Percentiles rank a stretch among this genome's conserved stretches.
Evolutionary conservation across 2,113 vertebrate genomes (phyloP).

Genomic region (Macquaria ambigua): DNA sequence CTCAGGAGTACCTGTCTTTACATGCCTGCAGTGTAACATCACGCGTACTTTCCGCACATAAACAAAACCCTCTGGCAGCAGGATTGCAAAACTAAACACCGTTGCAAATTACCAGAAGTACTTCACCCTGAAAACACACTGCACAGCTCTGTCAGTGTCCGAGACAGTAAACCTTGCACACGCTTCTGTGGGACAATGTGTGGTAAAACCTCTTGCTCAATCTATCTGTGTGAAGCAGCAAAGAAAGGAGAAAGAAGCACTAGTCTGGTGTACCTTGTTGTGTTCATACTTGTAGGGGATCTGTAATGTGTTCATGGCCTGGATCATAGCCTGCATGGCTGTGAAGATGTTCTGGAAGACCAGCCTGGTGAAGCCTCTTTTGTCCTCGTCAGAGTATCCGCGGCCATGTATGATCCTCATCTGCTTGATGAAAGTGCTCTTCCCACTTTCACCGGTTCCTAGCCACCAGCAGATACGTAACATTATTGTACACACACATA

Average conservation of each 20-base stretch:
- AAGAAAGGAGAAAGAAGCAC: not conserved
- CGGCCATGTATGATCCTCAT: slow-evolving; percentile 91
- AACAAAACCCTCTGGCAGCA: slow-evolving; percentile 45
- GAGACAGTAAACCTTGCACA: slow-evolving; percentile 19
- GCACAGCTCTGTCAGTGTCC: slow-evolving; percentile 5
- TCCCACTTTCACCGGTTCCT: slow-evolving; percentile 87
- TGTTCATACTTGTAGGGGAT: slow-evolving; percentile 93
- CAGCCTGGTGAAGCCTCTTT: slow-evolving; percentile 92
- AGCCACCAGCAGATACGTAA: slow-evolving; percentile 1
- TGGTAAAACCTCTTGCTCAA: slow-evolving; percentile 47
- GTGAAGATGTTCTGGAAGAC: slow-evolving; percentile 99
- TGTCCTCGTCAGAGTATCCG: slow-evolving; percentile 97
- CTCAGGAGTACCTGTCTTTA: slow-evolving; percentile 58
- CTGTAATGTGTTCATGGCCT: slow-evolving; percentile 93
- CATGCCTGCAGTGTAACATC: slow-evolving; percentile 41
- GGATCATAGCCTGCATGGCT: slow-evolving; percentile 96
- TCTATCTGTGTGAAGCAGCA: slow-evolving; percentile 13
- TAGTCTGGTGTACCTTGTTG: slow-evolving; percentile 87
- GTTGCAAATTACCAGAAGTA: slow-evolving; percentile 64
- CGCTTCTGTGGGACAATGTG: slow-evolving; percentile 14
- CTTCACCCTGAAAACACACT: slow-evolving; percentile 32
- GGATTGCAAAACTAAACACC: slow-evolving; percentile 72
- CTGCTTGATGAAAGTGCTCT: slow-evolving; percentile 87
- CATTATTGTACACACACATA: not conserved
- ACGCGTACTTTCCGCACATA: slow-evolving; percentile 37